Base-by-base conservation (phyloP, 2,113 vertebrate genomes). In the Zeus faber region DNA sequence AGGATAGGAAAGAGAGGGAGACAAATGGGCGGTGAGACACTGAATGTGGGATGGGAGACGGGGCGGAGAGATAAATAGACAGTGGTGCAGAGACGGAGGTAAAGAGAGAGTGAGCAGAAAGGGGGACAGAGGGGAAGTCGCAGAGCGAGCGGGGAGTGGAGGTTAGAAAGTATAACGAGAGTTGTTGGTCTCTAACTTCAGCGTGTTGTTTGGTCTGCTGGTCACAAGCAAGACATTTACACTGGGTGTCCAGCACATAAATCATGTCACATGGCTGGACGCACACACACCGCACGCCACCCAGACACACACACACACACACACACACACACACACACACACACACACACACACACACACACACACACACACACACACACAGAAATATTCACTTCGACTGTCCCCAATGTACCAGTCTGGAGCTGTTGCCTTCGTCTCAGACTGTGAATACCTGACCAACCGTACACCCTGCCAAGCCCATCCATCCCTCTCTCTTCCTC, bases 151-250 rank as follows among this genome's bases (percentile, higher is more conserved):
- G n/a, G 57, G 43, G 23, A 22, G 5, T 52, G 37, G 25, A 40
- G 39, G 41, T 49, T 49, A 44, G 69, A 77, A 69, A 74, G 62
- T 31, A 68, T 76, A 74, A 82, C 73, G 67, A 51, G 64, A 73
- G 74, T 70, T 53, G 54, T 35, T 64, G 61, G 54, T 67, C 66
- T 67, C 65, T 58, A 45, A 55, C 22, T 56, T 65, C 39, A 51
- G 52, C 41, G 40, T 58, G 62, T 55, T 67, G 58, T 64, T 65
- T 75, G 72, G 82, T 82, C 77, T 67, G 72, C 77, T 80, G 71
- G 74, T 81, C 78, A 74, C 76, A 78, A 50, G 68, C 77, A 76
- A 81, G 77, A 76, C 76, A 79, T 85, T 88, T 82, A 81, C 70
- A 69, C 77, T 67, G 52, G 45, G 45, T 59, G 66, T 81, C 72